A percentile compares a stretch with the other conserved stretches of the same genome.
phyloP scores from a whole-genome alignment of 2,888 invertebrate species.

The Heliconius cydno region DNA sequence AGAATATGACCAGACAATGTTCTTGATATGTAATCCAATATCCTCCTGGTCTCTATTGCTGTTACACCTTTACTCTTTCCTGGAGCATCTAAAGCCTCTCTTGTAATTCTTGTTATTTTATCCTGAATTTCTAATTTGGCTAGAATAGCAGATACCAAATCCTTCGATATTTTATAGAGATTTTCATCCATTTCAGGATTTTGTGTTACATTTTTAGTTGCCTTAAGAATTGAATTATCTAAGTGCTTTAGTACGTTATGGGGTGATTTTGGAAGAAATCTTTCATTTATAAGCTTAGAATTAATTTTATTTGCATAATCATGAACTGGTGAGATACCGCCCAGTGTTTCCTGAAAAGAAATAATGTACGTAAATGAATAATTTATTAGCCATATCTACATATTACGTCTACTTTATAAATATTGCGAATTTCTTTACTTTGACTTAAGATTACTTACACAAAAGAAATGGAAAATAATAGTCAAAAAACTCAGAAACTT shows the following conservation, averaged over 20 bases:
- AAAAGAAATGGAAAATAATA: background rate
- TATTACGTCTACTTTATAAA: background rate
- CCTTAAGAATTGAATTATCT: conserved; percentile 66
- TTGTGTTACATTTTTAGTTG: conserved; percentile 74
- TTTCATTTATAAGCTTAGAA: conserved; percentile 57
- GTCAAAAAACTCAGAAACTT: background rate
- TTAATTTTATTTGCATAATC: conserved; percentile 66
- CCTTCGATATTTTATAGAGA: conserved; percentile 74
- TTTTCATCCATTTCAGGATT: conserved; percentile 75
- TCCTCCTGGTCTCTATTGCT: conserved; percentile 77
- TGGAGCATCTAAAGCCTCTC: conserved; percentile 75
- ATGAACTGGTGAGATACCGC: conserved; percentile 75
- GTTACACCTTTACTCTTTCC: conserved; percentile 76
- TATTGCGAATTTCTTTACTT: background rate
- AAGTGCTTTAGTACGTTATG: conserved; percentile 71
- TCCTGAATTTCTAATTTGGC: conserved; percentile 77
- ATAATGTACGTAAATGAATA: conserved; percentile 25
- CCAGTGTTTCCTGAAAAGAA: conserved; percentile 56
- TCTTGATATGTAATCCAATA: conserved; percentile 77
- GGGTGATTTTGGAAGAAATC: conserved; percentile 62
- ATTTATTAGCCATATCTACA: background rate
- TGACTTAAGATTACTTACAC: background rate
- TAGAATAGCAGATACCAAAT: conserved; percentile 74
- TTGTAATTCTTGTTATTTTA: conserved; percentile 77
- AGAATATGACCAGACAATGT: conserved; percentile 75